Percentiles rank a stretch among this genome's conserved stretches.
phyloP scores from a whole-genome alignment of 2,113 vertebrate genomes.

The Plectropomus leopardus region DNA sequence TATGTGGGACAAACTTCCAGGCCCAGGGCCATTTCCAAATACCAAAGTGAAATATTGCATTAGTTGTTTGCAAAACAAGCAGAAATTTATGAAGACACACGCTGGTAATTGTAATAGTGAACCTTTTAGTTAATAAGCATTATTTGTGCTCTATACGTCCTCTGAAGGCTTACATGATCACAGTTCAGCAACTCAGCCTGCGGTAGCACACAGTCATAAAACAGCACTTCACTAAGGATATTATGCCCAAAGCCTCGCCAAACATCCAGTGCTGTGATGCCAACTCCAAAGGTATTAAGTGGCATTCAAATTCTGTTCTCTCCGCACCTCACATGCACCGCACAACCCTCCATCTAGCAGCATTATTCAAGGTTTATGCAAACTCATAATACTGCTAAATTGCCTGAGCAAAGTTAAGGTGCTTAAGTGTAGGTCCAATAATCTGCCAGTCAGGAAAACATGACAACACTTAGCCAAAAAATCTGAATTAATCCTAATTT shows the following conservation, averaged over 20 bases:
- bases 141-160: constrained; percentile 12
- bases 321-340: constrained; percentile 25
- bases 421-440: constrained; percentile 48
- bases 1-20: constrained; percentile 54
- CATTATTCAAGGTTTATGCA: constrained; percentile 57
- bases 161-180: neutral
- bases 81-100: constrained; percentile 21
- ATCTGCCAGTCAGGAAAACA: constrained; percentile 60
- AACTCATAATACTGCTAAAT: constrained; percentile 59
- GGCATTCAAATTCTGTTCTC: constrained; percentile 22
- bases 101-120: neutral
- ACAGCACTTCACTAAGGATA: constrained; percentile 17
- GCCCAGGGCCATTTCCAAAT: constrained; percentile 50
- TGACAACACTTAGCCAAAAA: constrained; percentile 48
- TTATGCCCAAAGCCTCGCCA: constrained; percentile 17
- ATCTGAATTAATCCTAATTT: constrained; percentile 55
- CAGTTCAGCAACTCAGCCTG: neutral
- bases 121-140: constrained; percentile 1
- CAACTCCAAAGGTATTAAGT: constrained; percentile 36
- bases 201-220: constrained; percentile 1
- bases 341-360: constrained; percentile 19
- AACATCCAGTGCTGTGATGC: constrained; percentile 12
- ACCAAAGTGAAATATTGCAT: constrained; percentile 44
- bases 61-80: constrained; percentile 52
- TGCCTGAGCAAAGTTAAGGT: constrained; percentile 51